Evolutionary conservation across 2,888 invertebrate species (phyloP), one percentile per base, ranked within the genome.

Genomic region (Oligia latruncula): DNA sequence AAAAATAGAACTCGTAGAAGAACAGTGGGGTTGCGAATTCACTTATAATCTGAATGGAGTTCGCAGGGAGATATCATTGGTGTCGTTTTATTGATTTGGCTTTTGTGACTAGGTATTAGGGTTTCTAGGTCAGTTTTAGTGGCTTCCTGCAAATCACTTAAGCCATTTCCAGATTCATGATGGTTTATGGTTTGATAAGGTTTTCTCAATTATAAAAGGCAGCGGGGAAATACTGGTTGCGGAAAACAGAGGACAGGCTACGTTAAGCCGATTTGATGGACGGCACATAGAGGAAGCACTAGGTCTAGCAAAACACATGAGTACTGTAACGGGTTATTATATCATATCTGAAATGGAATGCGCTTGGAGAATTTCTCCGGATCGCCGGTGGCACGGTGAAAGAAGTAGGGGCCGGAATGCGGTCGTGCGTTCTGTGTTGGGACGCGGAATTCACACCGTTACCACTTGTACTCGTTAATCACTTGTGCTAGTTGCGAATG

Each of bases 381-480:
- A 85, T 90, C 87, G 88, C 80, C 88, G 89, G 87, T 88, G 81
- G 85, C 85, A 72, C 82, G 88, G 91, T 90, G 93, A 93, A 93
- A 94, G 92, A 93, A 92, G 88, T 88, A 84, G 90, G 79, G 80
- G 78, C 75, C 76, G 92, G 93, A 94, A 94, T 94, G 94, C 92
- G 93, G 93, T 90, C 93, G 92, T 86, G 76, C 77, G 86, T 84
- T 90, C 85, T 82, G 79, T 83, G 79, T 83, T 78, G 80, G 74
- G 88, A 89, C 86, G 90, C 89, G 89, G 91, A 91, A 89, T 91
- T 87, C 77, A 84, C 81, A 88, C 82, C 87, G 78, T 82, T 92
- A 92, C 90, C 84, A 90, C 79, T 78, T 65, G 87, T 88, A 89
- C 89, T 89, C 90, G 84, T 88, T 88, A 85, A 89, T 88, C 84